phyloP scores from a whole-genome alignment of 2,797 vertebrate genomes.

The Rhadinocentrus ornatus region DNA sequence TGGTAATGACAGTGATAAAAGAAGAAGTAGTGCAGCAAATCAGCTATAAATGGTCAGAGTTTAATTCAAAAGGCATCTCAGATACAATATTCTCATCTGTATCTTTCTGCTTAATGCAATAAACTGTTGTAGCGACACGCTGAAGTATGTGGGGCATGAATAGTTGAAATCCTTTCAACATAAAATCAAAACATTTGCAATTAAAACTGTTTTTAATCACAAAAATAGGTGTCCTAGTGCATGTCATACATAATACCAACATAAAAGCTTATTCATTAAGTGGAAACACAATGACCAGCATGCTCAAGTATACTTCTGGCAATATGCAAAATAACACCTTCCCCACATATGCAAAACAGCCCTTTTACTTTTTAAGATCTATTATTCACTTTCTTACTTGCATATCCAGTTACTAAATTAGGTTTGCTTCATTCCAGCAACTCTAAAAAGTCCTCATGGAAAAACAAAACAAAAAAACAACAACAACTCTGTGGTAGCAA shows the following conservation, averaged over 20 bases:
- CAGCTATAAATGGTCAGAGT: conserved; percentile 29
- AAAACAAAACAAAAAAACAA: conserved; percentile 36
- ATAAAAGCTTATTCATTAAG: conserved; percentile 72
- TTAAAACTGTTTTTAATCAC: conserved; percentile 58
- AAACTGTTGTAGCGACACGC: conserved; percentile 20
- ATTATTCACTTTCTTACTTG: conserved; percentile 79
- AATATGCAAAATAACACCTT: conserved; percentile 74
- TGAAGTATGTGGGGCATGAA: conserved; percentile 29
- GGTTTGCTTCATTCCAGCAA: conserved; percentile 73
- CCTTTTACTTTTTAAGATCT: conserved; percentile 75
- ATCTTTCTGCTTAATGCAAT: conserved; percentile 18
- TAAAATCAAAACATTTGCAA: conserved; percentile 50
- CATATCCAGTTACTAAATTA: conserved; percentile 79
- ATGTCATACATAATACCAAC: conserved; percentile 61
- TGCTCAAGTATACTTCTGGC: conserved; percentile 63
- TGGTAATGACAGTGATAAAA: conserved; percentile 44
- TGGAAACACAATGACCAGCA: conserved; percentile 72
- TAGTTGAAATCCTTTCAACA: conserved; percentile 53
- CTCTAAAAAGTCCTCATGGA: conserved; percentile 32
- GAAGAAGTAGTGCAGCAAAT: conserved; percentile 26
- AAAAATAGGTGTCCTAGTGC: conserved; percentile 61
- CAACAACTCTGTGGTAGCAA: conserved; percentile 64
- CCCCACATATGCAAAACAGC: conserved; percentile 75
- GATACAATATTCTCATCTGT: conserved; percentile 16
- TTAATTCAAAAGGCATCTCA: conserved; percentile 32